Evolutionary conservation across 2,113 vertebrate genomes (phyloP), one percentile per base, ranked within the genome.

Genomic region (Eidolon helvum): DNA sequence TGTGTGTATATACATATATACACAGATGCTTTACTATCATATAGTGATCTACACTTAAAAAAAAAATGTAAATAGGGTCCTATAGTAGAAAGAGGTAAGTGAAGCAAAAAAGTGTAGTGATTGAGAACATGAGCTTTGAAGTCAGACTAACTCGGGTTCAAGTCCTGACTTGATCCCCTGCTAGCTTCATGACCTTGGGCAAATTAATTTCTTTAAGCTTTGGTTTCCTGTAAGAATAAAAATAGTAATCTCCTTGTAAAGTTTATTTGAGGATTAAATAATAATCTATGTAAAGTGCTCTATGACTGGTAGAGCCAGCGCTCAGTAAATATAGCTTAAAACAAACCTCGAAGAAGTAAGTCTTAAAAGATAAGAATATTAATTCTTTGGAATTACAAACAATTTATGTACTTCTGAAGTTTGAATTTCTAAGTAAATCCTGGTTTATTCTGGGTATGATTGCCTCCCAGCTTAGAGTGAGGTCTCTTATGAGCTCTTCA

Each of bases 171-270:
- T 72, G 61, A 93, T 61, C 61, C 33, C 5, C 75, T 68, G 55
- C 69, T 87, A 93, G 30, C 26, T 63, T 55, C 10, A 33, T 48
- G 77, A 90, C 61, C 78, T 86, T 77, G 35, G 91, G 72, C 53
- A 96, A 92, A 87, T 92, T 86, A 88, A 86, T 55, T 43, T 77
- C 48, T 86, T 55, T 85, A 72, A 92, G 30, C 63, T 79, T 92
- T 77, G 48, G n/a, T 92, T 94, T 87, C 75, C 90, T 77, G 38
- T 78, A 53, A 63, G 79, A 94, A 95, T 93, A 91, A 95, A 80
- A 87, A 69, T 88, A 84, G 86, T 79, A 84, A 91, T 91, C 53
- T 38, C 35, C 38, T 87, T 50, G 48, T 63, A 69, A 82, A 84
- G 10, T 66, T 91, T 88, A 55, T 69, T 53, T 71, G 86, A 90